Evolutionary conservation across 2,113 vertebrate species (phyloP).

Genomic region (Cebus imitator): DNA sequence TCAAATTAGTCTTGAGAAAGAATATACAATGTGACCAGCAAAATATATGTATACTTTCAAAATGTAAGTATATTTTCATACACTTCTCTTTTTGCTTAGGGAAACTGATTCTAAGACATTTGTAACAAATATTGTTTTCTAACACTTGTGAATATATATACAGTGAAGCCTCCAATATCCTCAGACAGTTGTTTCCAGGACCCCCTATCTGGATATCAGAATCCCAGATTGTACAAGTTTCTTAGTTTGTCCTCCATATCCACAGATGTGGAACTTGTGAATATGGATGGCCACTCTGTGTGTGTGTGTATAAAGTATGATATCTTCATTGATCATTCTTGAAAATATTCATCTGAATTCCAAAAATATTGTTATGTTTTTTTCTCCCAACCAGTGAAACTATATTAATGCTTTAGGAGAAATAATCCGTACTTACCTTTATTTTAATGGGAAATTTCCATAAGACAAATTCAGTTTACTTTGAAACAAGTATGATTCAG

Average conservation of each 20-base stretch:
- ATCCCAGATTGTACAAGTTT: background rate
- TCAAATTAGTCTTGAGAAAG: background rate
- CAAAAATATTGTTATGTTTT: background rate
- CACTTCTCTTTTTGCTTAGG: background rate
- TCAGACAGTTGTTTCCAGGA: background rate
- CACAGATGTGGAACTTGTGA: background rate
- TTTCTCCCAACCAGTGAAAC: background rate
- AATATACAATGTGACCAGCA: background rate
- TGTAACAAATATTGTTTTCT: background rate
- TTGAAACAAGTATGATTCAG: background rate
- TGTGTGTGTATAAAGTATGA: background rate
- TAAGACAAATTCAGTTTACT: background rate
- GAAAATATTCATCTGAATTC: background rate
- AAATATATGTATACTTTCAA: background rate
- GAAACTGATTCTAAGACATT: background rate
- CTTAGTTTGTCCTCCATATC: background rate
- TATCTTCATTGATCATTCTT: constrained; percentile 5
- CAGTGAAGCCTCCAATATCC: background rate
- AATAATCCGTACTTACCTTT: background rate
- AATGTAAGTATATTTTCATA: background rate
- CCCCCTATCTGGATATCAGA: background rate
- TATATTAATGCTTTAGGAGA: background rate
- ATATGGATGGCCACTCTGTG: background rate
- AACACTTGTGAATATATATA: background rate
- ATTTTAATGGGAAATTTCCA: background rate